Evolutionary conservation across 2,113 vertebrate species (phyloP).

Genomic region (Scartelaos histophorus): DNA sequence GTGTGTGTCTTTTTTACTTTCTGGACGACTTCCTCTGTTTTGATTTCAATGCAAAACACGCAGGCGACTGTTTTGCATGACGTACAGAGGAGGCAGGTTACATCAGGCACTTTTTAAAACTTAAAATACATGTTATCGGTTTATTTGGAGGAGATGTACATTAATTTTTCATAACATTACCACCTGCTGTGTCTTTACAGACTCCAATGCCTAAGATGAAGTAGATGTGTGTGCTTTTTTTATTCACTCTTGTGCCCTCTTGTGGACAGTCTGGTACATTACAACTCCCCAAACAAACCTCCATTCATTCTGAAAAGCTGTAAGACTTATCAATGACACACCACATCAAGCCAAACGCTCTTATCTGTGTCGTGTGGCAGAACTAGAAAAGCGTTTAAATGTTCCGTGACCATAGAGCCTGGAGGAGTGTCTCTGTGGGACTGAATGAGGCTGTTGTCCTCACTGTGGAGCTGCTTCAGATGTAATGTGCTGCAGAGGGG

Average conservation of each 20-base stretch:
- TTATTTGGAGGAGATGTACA: not conserved
- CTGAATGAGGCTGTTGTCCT: constrained; percentile 65
- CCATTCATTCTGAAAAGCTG: constrained; percentile 10
- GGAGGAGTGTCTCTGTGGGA: constrained; percentile 35
- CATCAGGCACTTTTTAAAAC: constrained; percentile 39
- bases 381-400: constrained; percentile 26
- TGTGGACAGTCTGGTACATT: constrained; percentile 51
- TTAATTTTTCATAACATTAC: constrained; percentile 11
- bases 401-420: constrained; percentile 22
- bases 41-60: constrained; percentile 51
- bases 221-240: not conserved
- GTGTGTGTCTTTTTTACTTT: not conserved
- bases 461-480: constrained; percentile 62
- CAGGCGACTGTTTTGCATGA: constrained; percentile 59
- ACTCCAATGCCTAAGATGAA: constrained; percentile 5
- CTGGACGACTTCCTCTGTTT: constrained; percentile 5
- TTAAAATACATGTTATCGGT: constrained; percentile 31
- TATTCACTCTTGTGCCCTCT: constrained; percentile 47
- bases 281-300: constrained; percentile 27
- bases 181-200: constrained; percentile 15
- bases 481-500: constrained; percentile 48
- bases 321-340: constrained; percentile 22
- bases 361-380: constrained; percentile 11
- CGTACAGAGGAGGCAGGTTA: constrained; percentile 4
- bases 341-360: constrained; percentile 18